Conservation (phyloP, 1,140 invertebrate genomes). For the Heliconius hewitsoni region DNA sequence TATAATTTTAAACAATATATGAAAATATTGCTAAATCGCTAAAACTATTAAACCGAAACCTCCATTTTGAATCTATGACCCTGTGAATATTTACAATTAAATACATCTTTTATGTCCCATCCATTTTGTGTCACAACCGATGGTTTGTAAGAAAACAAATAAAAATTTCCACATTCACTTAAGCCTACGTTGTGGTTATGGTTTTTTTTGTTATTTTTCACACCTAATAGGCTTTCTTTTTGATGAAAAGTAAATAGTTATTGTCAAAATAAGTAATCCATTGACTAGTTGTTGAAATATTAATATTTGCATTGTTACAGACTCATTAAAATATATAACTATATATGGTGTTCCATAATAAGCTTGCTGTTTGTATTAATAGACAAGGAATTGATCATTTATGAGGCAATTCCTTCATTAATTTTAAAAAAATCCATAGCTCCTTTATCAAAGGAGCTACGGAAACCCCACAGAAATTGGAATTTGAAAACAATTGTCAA, state of each 20-base stretch:
- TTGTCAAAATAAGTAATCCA: conserved; percentile 15
- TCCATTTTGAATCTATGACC: neutral
- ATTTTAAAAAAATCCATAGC: neutral
- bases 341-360: neutral
- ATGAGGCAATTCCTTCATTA: neutral
- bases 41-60: neutral
- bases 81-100: conserved; percentile 8
- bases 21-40: neutral
- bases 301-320: neutral
- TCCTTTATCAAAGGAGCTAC: neutral
- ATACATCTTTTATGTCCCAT: neutral
- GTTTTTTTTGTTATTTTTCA: neutral
- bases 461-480: neutral
- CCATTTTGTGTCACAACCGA: conserved; percentile 2
- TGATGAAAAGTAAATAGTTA: neutral
- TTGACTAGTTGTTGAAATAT: conserved; percentile 12
- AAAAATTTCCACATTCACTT: neutral
- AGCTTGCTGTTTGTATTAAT: neutral
- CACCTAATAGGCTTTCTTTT: neutral
- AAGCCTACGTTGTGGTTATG: neutral
- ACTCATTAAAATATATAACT: neutral
- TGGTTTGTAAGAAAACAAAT: neutral
- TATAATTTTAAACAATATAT: neutral
- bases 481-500: neutral
- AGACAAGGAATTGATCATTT: neutral